phyloP scores from a whole-genome alignment of 2,797 vertebrate species.

The Petrocephalus sullivani region DNA sequence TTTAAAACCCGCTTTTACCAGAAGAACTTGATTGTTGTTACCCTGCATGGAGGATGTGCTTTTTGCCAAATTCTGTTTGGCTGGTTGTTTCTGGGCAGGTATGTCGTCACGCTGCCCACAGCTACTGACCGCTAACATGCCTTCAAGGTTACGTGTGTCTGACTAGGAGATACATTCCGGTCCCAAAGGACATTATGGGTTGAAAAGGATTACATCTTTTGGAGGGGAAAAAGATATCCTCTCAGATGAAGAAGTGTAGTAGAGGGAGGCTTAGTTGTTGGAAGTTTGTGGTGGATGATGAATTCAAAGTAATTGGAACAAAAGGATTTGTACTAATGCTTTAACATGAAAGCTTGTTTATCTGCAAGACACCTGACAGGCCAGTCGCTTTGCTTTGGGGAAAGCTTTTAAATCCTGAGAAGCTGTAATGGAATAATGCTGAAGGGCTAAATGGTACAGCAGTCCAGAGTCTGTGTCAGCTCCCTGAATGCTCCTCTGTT shows the following conservation, averaged over 20 bases:
- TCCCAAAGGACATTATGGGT: conserved; percentile 28
- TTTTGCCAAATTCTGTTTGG: not conserved
- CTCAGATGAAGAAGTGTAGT: not conserved
- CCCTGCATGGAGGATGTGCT: not conserved
- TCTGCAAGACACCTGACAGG: not conserved
- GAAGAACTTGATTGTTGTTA: not conserved
- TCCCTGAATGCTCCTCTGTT: not conserved
- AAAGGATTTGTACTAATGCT: conserved; percentile 1
- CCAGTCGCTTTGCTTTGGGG: not conserved
- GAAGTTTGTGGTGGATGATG: conserved; percentile 7
- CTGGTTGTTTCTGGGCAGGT: conserved; percentile 15
- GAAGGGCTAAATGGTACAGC: too few relatives aligned
- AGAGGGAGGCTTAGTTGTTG: not conserved
- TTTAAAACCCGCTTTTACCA: not conserved
- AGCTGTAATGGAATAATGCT: too few relatives aligned
- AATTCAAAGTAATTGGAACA: conserved; percentile 1
- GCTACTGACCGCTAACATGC: conserved; percentile 31
- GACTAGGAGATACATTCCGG: conserved; percentile 15
- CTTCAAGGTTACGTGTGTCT: conserved; percentile 20
- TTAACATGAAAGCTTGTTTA: not conserved
- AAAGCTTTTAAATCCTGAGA: not conserved
- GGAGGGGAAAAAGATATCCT: conserved; percentile 17
- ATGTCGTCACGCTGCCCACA: not conserved
- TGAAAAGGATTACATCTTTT: conserved; percentile 28
- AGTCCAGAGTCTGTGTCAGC: not conserved